These are phyloP conservation scores for Trachymyrmex cornetzi DNA, from an alignment of 1,140 invertebrate species.

Conservation along the genomic window DNA sequence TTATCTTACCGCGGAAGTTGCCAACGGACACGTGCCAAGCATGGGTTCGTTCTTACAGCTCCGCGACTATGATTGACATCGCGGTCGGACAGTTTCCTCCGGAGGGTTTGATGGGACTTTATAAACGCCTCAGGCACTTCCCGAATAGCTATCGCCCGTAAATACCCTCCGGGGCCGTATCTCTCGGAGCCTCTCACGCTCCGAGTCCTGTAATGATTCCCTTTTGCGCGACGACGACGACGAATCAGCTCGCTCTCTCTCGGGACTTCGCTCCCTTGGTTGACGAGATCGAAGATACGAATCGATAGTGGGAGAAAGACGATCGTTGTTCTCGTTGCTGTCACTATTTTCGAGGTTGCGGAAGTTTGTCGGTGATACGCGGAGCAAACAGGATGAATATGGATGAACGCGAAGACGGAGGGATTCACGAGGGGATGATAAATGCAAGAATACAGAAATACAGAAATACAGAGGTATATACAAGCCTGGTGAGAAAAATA, in stretches of 20 bases:
- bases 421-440: not conserved
- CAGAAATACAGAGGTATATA: too few species aligned
- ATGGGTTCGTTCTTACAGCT: not conserved
- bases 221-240: conserved; percentile 22
- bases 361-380: not conserved
- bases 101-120: conserved; percentile 46
- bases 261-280: not conserved
- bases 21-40: conserved; percentile 23
- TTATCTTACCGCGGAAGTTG: conserved; percentile 26
- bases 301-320: conserved; percentile 10
- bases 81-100: conserved; percentile 26
- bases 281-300: conserved; percentile 31
- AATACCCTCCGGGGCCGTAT: conserved; percentile 49
- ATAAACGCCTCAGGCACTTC: conserved; percentile 40
- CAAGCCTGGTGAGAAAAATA: conserved; percentile 28
- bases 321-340: not conserved
- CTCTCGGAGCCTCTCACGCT: not conserved
- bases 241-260: not conserved
- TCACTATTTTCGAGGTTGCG: not conserved
- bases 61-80: conserved; percentile 42
- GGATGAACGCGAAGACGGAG: conserved; percentile 32
- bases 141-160: conserved; percentile 54
- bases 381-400: conserved; percentile 34
- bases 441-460: not conserved
- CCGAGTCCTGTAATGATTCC: conserved; percentile 32